These are phyloP conservation scores for Creontiades dilutus DNA, from an alignment of 2,888 invertebrate species.

Conservation along the genomic window DNA sequence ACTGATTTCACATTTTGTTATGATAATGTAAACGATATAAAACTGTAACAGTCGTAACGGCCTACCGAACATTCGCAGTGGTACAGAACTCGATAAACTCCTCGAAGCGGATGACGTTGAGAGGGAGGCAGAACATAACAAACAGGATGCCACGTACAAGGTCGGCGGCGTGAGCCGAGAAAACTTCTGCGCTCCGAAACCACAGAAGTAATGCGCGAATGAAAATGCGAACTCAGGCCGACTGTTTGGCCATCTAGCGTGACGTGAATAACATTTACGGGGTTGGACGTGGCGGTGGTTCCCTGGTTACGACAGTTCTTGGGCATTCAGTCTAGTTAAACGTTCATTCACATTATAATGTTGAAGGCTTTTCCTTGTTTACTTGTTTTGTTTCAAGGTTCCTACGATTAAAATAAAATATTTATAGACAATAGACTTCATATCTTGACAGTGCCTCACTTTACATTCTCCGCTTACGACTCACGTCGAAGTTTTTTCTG, in stretches of 20 bases:
- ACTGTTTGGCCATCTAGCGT: constrained; percentile 1
- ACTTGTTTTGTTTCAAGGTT: too few species aligned
- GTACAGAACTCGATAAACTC: not conserved
- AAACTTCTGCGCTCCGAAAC: constrained; percentile 52
- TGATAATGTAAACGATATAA: not conserved
- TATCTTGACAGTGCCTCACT: too few species aligned
- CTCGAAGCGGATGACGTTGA: not conserved
- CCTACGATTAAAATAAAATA: too few species aligned
- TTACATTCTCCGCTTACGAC: too few species aligned
- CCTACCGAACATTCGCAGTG: not conserved
- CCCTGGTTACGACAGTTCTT: not conserved
- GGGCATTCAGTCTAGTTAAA: too few species aligned
- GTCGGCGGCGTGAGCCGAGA: constrained; percentile 57
- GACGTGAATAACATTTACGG: constrained; percentile 17
- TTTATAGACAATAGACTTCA: too few species aligned
- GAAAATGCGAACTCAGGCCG: constrained; percentile 52
- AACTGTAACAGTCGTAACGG: not conserved
- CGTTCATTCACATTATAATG: too few species aligned
- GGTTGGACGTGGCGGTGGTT: not conserved
- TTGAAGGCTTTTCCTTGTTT: too few species aligned
- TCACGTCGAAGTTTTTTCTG: too few species aligned
- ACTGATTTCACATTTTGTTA: too few species aligned
- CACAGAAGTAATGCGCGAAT: constrained; percentile 16
- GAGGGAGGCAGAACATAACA: constrained; percentile 44
- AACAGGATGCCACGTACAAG: constrained; percentile 69